Evolutionary conservation across 2,888 invertebrate genomes (phyloP).

Genomic region (Melinopterus prodromus): DNA sequence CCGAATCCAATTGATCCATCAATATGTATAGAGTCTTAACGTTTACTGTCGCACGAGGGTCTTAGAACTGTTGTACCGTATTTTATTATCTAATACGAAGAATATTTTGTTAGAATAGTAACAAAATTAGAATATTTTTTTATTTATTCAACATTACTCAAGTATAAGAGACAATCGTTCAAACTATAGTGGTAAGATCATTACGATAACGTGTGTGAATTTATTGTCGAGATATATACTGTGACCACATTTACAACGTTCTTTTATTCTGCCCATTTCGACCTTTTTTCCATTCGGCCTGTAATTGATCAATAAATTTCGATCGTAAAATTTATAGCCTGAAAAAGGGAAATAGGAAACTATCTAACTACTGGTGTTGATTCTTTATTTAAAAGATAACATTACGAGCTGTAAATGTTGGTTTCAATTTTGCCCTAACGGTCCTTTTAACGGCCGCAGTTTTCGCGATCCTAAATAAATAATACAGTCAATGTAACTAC

Average conservation of each 20-base stretch:
- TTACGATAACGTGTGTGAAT: not conserved
- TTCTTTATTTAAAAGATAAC: slow-evolving; percentile 44
- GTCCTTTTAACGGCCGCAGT: slow-evolving; percentile 47
- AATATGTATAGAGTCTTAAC: slow-evolving; percentile 62
- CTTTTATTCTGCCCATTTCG: not conserved
- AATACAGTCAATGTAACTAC: no score
- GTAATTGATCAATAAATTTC: slow-evolving; percentile 37
- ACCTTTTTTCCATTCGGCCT: slow-evolving; percentile 9
- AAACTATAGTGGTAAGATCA: no score
- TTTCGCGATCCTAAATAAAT: slow-evolving; percentile 27
- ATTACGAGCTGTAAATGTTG: slow-evolving; percentile 53
- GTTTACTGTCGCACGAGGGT: slow-evolving; percentile 48
- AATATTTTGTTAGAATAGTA: not conserved
- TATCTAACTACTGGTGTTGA: slow-evolving; percentile 26
- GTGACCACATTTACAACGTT: no score
- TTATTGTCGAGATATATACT: not conserved
- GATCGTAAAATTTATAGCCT: slow-evolving; percentile 35
- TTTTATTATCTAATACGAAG: not conserved
- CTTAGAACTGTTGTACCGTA: no score
- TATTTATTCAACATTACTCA: no score
- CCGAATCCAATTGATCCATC: slow-evolving; percentile 62
- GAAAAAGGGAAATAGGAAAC: slow-evolving; percentile 23
- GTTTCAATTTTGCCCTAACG: slow-evolving; percentile 50
- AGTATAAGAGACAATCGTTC: no score
- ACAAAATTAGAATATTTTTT: no score